phyloP scores from a whole-genome alignment of 2,888 invertebrate genomes.

The Cosmia pyralina region DNA sequence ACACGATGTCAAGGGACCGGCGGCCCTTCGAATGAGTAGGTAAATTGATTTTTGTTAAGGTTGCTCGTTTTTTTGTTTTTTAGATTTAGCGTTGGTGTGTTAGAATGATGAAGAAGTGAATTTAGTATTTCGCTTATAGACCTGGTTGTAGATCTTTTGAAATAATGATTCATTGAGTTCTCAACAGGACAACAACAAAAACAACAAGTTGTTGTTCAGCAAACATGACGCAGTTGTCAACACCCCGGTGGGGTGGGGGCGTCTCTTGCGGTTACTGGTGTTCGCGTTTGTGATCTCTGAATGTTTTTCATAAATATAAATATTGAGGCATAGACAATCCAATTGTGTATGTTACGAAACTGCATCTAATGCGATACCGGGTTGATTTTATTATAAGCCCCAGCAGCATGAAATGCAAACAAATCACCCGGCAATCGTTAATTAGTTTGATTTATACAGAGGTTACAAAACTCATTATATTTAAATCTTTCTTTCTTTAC shows the following conservation, averaged over 20 bases:
- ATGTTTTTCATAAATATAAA: background rate
- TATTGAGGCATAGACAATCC: background rate
- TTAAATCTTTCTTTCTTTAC: background rate
- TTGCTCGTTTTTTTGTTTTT: constrained; percentile 33
- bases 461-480: background rate
- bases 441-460: background rate
- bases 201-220: too few relatives aligned
- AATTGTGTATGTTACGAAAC: background rate
- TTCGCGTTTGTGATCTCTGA: background rate
- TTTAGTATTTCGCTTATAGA: background rate
- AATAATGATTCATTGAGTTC: background rate
- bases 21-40: constrained; percentile 62
- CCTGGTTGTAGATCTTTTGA: background rate
- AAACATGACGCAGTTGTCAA: background rate
- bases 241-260: background rate
- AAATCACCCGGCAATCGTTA: background rate
- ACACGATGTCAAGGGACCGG: constrained; percentile 69
- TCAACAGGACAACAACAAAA: background rate
- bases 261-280: background rate
- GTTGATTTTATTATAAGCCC: background rate
- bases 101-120: background rate
- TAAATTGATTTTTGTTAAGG: constrained; percentile 60
- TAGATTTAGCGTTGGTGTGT: constrained; percentile 1
- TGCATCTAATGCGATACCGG: background rate
- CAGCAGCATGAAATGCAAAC: background rate